Evolutionary conservation across 2,888 invertebrate species (phyloP), one percentile per base, ranked within the genome.

Genomic region (Mantis religiosa): DNA sequence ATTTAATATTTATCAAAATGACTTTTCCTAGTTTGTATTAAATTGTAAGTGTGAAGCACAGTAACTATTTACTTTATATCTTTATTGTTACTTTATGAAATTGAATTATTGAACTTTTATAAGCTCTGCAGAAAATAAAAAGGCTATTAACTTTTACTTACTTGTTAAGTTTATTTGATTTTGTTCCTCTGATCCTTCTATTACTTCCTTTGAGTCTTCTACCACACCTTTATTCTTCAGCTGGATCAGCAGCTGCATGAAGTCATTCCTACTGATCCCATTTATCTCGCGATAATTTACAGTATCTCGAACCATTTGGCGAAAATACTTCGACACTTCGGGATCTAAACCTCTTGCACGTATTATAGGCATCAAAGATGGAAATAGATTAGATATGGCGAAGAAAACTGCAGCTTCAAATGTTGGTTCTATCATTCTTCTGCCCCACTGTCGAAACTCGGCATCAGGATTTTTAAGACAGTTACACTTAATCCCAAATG

Each of bases 401-500:
- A 91, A 89, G 90, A 92, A 92, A 8, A 93, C 87, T 14, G 92
- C 83, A 20, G 41, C 15, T 87, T 25, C 25, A 4, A 71, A 92
- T 83, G 93, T 90, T 41, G 93, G 92, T 15, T 91, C 92, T 12
- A 81, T 0, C 91, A 91, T 30, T 92, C 91, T 88, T 89, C 90
- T 1, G 91, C 92, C 90, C 92, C 91, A 41, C 91, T 87, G 30
- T 92, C 91, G 86, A 93, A 94, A 71, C 92, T 93, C 3, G 92
- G 94, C 90, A 28, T 94, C 92, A 3, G 89, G 89, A 83, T 92
- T 88, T 86, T 93, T 93, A 0, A 92, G 92, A 0, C 92, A 91
- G 82, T 92, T 91, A 2, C 92, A 91, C 15, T 92, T 92, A 6
- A 94, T 92, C 0, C 94, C 94, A 89, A 94, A 94, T 0, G 94